Conservation (phyloP, 2,888 invertebrate genomes). For the Polia nebulosa region DNA sequence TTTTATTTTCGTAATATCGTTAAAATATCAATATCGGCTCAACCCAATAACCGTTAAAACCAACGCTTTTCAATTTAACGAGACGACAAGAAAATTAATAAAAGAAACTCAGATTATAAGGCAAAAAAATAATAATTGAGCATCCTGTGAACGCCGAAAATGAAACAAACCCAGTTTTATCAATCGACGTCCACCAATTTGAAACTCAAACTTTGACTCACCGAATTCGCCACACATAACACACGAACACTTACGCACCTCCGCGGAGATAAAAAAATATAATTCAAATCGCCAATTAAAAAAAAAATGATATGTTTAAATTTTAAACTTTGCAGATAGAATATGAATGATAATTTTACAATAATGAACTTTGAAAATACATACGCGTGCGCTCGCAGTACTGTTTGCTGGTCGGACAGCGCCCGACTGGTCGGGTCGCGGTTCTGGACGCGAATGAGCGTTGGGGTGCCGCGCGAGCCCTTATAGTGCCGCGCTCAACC, state of each 20-base stretch:
- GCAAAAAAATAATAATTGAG: conserved; percentile 38
- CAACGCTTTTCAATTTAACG: background rate
- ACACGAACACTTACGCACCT: conserved; percentile 66
- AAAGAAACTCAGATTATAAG: conserved; percentile 16
- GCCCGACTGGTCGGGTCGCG: conserved; percentile 85
- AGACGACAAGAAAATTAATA: background rate
- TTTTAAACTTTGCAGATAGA: conserved; percentile 63
- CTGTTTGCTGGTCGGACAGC: conserved; percentile 74
- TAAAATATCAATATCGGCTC: conserved; percentile 6
- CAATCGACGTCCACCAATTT: conserved; percentile 47
- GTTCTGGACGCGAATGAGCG: conserved; percentile 82
- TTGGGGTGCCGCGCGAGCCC: conserved; percentile 75
- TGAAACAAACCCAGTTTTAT: conserved; percentile 51
- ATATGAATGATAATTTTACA: conserved; percentile 43
- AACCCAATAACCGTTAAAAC: conserved; percentile 7
- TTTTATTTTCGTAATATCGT: conserved; percentile 21
- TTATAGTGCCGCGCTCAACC: conserved; percentile 81
- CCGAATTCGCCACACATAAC: conserved; percentile 68
- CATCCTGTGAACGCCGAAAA: conserved; percentile 31
- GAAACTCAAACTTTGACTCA: conserved; percentile 66
- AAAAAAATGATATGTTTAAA: conserved; percentile 33
- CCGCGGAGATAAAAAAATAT: conserved; percentile 39
- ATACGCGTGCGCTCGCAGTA: conserved; percentile 86
- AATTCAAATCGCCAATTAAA: conserved; percentile 20
- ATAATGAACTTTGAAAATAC: conserved; percentile 74